These are phyloP conservation scores for Apamea anceps DNA, from an alignment of 2,888 invertebrate genomes.

Conservation along the genomic window DNA sequence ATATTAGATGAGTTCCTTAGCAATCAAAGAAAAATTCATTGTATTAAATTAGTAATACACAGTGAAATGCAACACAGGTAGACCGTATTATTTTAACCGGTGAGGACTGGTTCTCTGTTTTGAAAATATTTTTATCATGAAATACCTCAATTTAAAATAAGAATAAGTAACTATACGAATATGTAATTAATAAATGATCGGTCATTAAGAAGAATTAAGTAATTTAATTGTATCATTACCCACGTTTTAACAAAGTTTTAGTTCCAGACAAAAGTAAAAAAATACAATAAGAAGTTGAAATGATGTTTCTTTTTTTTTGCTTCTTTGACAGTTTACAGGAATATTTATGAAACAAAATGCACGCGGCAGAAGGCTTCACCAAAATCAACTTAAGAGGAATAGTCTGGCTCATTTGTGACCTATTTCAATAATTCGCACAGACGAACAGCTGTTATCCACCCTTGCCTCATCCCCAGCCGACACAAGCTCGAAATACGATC, in stretches of 20 bases:
- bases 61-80: no score
- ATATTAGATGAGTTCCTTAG: no score
- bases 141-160: no score
- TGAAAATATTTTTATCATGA: no score
- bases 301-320: background rate
- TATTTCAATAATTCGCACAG: slow-evolving; percentile 18
- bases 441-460: slow-evolving; percentile 46
- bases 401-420: background rate
- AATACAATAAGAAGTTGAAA: background rate
- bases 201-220: no score
- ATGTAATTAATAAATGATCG: no score
- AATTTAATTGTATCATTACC: no score
- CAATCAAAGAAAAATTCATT: background rate
- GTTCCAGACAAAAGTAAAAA: background rate
- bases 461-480: slow-evolving; percentile 22
- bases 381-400: background rate
- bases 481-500: slow-evolving; percentile 41
- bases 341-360: background rate
- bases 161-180: no score
- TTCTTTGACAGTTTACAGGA: background rate
- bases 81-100: no score
- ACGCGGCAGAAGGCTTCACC: background rate
- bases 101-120: no score
- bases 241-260: background rate
- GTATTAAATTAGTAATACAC: background rate